A percentile compares a stretch with the other conserved stretches of the same genome.
These are phyloP conservation scores for Andrena dorsata DNA, from an alignment of 2,888 invertebrate species.

Conservation along the genomic window DNA sequence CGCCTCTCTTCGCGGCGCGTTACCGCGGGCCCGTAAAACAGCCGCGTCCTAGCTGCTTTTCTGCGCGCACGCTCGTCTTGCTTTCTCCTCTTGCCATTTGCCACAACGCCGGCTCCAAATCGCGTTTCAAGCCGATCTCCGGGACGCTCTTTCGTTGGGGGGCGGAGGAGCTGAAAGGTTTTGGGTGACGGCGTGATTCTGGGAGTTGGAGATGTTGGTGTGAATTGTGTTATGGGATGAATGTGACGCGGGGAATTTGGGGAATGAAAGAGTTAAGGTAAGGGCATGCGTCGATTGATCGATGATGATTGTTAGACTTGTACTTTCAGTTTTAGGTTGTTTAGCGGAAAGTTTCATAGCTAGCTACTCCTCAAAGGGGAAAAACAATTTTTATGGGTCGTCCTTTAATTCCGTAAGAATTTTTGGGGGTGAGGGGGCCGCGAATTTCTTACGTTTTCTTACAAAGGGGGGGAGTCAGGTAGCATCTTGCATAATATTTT, in stretches of 20 bases:
- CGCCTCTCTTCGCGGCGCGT: conserved; percentile 26
- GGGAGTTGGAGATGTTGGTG: background rate
- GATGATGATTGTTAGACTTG: too few relatives aligned
- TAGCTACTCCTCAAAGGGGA: too few relatives aligned
- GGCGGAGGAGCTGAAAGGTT: background rate
- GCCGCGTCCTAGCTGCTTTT: background rate
- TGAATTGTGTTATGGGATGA: background rate
- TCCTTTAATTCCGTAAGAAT: too few relatives aligned
- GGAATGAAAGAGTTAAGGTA: background rate
- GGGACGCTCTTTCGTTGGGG: background rate
- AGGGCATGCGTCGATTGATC: too few relatives aligned
- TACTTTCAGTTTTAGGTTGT: too few relatives aligned
- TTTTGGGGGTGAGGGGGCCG: too few relatives aligned
- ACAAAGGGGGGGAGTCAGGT: too few relatives aligned
- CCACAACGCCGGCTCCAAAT: background rate
- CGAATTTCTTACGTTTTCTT: too few relatives aligned
- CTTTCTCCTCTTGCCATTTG: conserved; percentile 12
- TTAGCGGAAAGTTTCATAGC: too few relatives aligned
- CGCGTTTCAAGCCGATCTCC: background rate
- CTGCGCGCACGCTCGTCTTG: background rate
- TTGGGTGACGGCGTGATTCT: background rate
- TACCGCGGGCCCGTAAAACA: conserved; percentile 13
- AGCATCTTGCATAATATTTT: too few relatives aligned
- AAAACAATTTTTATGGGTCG: too few relatives aligned
- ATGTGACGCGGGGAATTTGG: background rate